phyloP scores from a whole-genome alignment of 2,888 invertebrate species.

The Euplagia quadripunctaria region DNA sequence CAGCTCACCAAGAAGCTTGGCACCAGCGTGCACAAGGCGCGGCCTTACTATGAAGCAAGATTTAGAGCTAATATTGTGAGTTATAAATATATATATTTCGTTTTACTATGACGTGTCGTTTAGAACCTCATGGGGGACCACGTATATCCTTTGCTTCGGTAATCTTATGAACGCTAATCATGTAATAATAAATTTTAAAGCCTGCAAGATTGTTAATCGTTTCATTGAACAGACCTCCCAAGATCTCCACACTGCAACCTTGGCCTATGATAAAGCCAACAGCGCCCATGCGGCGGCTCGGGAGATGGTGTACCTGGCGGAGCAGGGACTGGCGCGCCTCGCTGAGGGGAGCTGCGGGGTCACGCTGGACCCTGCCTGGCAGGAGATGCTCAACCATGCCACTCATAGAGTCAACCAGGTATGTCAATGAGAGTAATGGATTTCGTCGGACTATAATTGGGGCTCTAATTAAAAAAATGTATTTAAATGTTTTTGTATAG shows the following conservation, averaged over 20 bases:
- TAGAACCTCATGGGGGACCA: no score
- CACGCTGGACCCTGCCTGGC: slow-evolving; percentile 96
- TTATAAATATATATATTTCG: slow-evolving; percentile 27
- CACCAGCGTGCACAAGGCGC: slow-evolving; percentile 94
- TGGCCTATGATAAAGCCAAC: slow-evolving; percentile 94
- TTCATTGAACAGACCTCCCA: slow-evolving; percentile 88
- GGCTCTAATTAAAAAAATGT: no score
- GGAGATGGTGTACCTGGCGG: slow-evolving; percentile 92
- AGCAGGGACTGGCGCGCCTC: slow-evolving; percentile 88
- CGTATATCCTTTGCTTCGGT: no score
- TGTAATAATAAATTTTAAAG: no score
- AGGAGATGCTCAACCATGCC: slow-evolving; percentile 98
- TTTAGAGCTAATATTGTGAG: slow-evolving; percentile 93
- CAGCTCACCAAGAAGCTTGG: slow-evolving; percentile 93
- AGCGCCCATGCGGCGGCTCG: slow-evolving; percentile 96
- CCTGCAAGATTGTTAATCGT: not conserved
- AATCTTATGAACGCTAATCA: no score
- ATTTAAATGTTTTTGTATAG: no score
- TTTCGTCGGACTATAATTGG: no score
- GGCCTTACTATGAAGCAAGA: slow-evolving; percentile 96
- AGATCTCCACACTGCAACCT: slow-evolving; percentile 93
- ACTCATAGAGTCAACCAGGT: slow-evolving; percentile 94
- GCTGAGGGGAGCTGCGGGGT: slow-evolving; percentile 88
- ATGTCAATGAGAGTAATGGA: not conserved
- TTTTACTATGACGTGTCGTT: not conserved